Percentiles rank a stretch among this genome's conserved stretches.
These are phyloP conservation scores for Oryzias dopingdopingensis DNA, from an alignment of 2,797 vertebrate species.

Conservation along the genomic window DNA sequence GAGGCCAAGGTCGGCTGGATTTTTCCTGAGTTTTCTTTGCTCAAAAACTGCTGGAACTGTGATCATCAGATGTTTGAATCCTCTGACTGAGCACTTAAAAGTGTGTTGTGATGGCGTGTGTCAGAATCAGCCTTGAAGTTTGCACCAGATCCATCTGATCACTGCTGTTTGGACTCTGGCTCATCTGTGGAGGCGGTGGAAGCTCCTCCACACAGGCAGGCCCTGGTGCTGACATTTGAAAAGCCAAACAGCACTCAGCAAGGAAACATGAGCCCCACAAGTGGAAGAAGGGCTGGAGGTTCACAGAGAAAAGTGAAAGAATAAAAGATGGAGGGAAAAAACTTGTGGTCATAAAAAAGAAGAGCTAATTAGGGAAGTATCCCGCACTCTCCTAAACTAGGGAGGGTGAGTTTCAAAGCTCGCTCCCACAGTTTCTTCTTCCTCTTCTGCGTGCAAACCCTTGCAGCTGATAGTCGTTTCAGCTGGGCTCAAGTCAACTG, in stretches of 20 bases:
- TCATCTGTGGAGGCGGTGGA: conserved; percentile 21
- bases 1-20: conserved; percentile 71
- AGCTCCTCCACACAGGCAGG: conserved; percentile 51
- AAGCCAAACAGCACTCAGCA: conserved; percentile 65
- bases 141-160: conserved; percentile 38
- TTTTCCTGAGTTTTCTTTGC: conserved; percentile 77
- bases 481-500: conserved; percentile 64
- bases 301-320: conserved; percentile 24
- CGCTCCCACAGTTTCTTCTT: conserved; percentile 40
- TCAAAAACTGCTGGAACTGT: conserved; percentile 42
- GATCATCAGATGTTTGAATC: conserved; percentile 57
- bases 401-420: conserved; percentile 71
- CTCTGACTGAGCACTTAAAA: conserved; percentile 61
- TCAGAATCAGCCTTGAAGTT: conserved; percentile 62
- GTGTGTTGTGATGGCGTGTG: conserved; percentile 34
- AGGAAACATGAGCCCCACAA: conserved; percentile 58
- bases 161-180: conserved; percentile 26
- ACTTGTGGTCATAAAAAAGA: conserved; percentile 48
- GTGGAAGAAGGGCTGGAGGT: conserved; percentile 29
- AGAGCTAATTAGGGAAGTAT: conserved; percentile 59
- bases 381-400: conserved; percentile 49
- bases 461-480: conserved; percentile 68
- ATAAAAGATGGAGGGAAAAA: conserved; percentile 20
- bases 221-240: conserved; percentile 70
- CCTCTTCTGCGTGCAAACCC: conserved; percentile 23